phyloP scores from a whole-genome alignment of 2,113 vertebrate species.

The Cyanistes caeruleus region DNA sequence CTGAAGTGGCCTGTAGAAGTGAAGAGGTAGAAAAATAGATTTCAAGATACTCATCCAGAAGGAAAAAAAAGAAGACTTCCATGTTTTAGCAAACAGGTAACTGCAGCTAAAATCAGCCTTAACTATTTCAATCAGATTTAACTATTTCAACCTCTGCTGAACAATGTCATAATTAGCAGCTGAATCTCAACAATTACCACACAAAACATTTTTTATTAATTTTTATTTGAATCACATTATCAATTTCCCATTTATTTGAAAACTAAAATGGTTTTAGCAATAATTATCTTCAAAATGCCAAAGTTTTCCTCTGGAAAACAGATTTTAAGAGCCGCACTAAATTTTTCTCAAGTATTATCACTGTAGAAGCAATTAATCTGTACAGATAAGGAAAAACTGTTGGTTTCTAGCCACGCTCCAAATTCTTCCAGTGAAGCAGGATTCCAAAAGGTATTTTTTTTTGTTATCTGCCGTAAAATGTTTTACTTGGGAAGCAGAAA shows the following conservation, averaged over 20 bases:
- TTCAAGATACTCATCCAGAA: not conserved
- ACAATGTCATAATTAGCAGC: not conserved
- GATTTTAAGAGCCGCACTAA: not conserved
- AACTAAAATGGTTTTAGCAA: not conserved
- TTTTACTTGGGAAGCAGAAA: not conserved
- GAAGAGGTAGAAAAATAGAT: not conserved
- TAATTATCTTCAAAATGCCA: not conserved
- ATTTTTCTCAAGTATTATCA: not conserved
- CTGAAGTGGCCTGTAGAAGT: not conserved
- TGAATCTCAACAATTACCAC: not conserved
- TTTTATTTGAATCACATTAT: not conserved
- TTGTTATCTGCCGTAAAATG: not conserved
- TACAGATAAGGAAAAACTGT: not conserved
- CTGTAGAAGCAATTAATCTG: not conserved
- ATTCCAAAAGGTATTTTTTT: not conserved
- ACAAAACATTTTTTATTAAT: not conserved
- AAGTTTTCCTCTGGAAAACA: not conserved
- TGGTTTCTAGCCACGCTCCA: not conserved
- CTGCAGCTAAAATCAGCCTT: not conserved
- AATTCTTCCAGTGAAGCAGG: not conserved
- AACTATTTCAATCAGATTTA: not conserved
- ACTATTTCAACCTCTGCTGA: not conserved
- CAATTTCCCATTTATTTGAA: not conserved
- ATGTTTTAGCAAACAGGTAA: not conserved
- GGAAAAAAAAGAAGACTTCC: not conserved